Conservation (phyloP, 2,797 vertebrate genomes). For the Micropoecilia bifurca region DNA sequence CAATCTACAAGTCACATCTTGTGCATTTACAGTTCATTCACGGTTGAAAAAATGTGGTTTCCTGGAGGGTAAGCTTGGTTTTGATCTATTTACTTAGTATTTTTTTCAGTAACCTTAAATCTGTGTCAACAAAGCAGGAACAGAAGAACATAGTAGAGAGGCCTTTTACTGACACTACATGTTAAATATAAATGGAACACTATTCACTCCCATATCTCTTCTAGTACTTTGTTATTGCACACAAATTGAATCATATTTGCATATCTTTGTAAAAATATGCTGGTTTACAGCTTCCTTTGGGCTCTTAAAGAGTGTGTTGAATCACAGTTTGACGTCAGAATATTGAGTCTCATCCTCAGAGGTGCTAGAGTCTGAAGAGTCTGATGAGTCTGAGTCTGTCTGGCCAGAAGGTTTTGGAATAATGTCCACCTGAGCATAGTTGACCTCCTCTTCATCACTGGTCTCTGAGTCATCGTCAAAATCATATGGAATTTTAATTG, state of each 20-base stretch:
- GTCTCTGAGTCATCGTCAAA: constrained; percentile 41
- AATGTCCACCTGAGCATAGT: constrained; percentile 54
- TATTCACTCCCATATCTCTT: too few species aligned
- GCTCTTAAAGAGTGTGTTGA: background rate
- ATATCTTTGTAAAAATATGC: background rate
- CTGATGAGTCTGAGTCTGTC: background rate
- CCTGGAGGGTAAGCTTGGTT: background rate
- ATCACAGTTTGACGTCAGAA: constrained; percentile 53
- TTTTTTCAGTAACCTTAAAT: background rate
- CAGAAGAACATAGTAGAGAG: background rate
- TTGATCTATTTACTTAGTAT: background rate
- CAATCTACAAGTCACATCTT: background rate
- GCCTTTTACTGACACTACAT: background rate
- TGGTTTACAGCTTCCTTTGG: background rate
- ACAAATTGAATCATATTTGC: background rate
- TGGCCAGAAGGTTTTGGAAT: constrained; percentile 16
- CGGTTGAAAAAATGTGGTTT: background rate
- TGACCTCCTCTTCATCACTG: constrained; percentile 56
- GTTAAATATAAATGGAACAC: background rate
- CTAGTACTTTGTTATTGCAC: background rate
- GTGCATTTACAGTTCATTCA: background rate
- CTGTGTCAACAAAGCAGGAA: background rate
- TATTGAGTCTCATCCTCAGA: constrained; percentile 46
- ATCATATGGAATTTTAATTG: background rate
- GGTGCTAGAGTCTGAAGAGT: constrained; percentile 8